Conservation (phyloP, 2,888 invertebrate genomes). For the Orchesellides sinensis region DNA sequence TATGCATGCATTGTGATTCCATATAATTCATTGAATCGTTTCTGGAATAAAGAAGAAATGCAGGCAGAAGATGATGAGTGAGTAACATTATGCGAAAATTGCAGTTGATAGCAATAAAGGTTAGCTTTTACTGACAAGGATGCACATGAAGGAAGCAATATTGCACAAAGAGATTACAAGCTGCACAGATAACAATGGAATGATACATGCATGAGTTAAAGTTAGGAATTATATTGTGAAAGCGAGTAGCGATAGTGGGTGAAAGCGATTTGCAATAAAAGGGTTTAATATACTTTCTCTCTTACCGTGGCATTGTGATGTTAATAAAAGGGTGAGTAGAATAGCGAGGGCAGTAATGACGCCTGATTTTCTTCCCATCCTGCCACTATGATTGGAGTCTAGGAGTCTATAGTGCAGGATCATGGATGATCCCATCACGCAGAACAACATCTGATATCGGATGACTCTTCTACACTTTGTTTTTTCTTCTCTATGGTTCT, state of each 20-base stretch:
- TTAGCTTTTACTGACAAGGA: too few relatives aligned
- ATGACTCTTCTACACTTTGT: too few relatives aligned
- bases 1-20: too few relatives aligned
- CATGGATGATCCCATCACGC: conserved; percentile 72
- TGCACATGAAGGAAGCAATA: background rate
- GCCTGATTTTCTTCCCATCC: conserved; percentile 69
- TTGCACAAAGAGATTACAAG: background rate
- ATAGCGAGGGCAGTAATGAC: conserved; percentile 71
- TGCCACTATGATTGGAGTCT: conserved; percentile 11
- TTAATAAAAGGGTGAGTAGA: conserved; percentile 71
- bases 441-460: conserved; percentile 72
- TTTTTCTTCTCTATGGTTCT: too few relatives aligned
- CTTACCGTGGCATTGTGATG: conserved; percentile 74
- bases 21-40: too few relatives aligned
- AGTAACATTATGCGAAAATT: too few relatives aligned
- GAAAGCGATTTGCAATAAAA: background rate
- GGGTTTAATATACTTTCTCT: background rate
- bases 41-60: conserved; percentile 4
- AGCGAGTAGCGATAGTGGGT: background rate
- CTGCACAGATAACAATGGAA: background rate
- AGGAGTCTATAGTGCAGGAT: conserved; percentile 66
- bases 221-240: background rate
- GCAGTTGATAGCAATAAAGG: too few relatives aligned
- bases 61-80: background rate
- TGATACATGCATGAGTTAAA: too few relatives aligned